A percentile compares a stretch with the other conserved stretches of the same genome.
Conservation (phyloP, 2,113 vertebrate species). For the Misgurnus anguillicaudatus region DNA sequence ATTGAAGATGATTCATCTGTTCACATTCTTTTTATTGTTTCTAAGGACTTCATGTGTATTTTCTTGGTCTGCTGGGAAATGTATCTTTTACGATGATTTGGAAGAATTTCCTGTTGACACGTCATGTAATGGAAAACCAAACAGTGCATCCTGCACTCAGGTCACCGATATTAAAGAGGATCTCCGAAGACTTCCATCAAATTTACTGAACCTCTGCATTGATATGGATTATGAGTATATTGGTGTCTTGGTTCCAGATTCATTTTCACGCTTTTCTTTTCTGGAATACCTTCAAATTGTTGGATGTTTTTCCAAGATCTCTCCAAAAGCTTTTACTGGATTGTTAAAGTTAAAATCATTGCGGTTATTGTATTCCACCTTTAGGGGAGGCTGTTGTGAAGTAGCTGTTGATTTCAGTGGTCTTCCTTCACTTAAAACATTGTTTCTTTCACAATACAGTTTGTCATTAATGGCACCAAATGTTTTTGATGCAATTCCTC, state of each 20-base stretch:
- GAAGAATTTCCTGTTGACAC: not conserved
- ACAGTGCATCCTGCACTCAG: not conserved
- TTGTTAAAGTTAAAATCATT: slow-evolving; percentile 26
- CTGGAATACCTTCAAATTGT: slow-evolving; percentile 4
- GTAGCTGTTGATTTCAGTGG: slow-evolving; percentile 61
- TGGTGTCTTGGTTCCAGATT: not conserved
- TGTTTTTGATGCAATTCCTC: no score
- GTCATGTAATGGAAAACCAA: not conserved
- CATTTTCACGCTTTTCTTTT: slow-evolving; percentile 4
- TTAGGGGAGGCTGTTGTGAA: not conserved
- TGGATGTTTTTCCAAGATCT: slow-evolving; percentile 27
- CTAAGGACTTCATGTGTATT: not conserved
- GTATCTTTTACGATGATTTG: slow-evolving; percentile 9
- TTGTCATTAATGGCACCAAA: slow-evolving; percentile 55
- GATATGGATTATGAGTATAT: not conserved
- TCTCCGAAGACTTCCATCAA: not conserved
- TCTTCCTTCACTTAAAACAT: slow-evolving; percentile 56
- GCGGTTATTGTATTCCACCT: slow-evolving; percentile 33
- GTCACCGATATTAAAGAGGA: slow-evolving; percentile 31
- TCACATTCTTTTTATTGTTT: not conserved
- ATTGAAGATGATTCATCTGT: not conserved
- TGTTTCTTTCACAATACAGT: slow-evolving; percentile 55
- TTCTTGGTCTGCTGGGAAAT: not conserved
- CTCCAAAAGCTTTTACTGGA: slow-evolving; percentile 8
- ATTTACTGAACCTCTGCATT: slow-evolving; percentile 13